Conservation (phyloP, 1,140 invertebrate genomes). For the Drosophila burlai region DNA sequence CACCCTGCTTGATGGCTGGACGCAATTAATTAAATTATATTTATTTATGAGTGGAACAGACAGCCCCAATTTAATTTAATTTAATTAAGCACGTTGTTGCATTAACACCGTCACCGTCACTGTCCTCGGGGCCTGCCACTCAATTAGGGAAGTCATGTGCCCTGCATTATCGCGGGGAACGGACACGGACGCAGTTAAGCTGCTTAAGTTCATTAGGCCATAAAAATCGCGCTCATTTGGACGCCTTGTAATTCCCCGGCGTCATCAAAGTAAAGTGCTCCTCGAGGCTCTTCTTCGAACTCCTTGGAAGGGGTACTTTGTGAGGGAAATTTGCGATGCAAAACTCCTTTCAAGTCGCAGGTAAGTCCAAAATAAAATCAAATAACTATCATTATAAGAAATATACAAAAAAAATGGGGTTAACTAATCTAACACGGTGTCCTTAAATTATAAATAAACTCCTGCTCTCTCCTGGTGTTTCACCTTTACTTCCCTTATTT, state of each 20-base stretch:
- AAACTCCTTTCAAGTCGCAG: background rate
- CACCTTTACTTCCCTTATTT: background rate
- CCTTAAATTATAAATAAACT: background rate
- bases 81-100: constrained; percentile 5
- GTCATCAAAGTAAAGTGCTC: constrained; percentile 36
- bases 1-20: constrained; percentile 13
- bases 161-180: constrained; percentile 24
- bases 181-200: constrained; percentile 23
- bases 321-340: background rate
- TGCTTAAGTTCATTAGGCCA: constrained; percentile 55
- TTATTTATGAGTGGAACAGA: constrained; percentile 28
- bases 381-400: background rate
- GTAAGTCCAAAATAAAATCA: background rate
- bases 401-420: background rate
- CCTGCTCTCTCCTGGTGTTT: background rate
- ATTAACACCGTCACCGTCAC: background rate
- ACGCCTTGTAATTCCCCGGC: constrained; percentile 44
- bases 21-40: constrained; percentile 57
- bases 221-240: constrained; percentile 54
- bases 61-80: constrained; percentile 17
- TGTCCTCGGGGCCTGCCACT: constrained; percentile 22
- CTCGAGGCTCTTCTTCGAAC: background rate
- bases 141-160: constrained; percentile 50
- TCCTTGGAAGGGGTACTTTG: background rate
- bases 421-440: background rate